Conservation (phyloP, 2,113 vertebrate genomes). For the Todiramphus saurophagus region DNA sequence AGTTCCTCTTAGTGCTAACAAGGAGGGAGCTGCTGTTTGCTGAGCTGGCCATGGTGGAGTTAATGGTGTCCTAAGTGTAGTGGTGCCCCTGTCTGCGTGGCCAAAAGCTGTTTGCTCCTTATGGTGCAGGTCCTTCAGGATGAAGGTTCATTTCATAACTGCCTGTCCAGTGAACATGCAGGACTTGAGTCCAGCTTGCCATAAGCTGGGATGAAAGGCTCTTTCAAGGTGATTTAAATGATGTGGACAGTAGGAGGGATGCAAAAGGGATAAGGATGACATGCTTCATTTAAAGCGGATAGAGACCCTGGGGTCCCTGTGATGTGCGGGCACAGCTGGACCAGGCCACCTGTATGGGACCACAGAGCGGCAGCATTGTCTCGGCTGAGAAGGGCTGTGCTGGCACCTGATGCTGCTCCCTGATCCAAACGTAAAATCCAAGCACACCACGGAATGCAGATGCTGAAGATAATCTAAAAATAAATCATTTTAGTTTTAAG, state of each 20-base stretch:
- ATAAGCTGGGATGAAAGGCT: fast-evolving
- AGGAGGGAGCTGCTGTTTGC: neutral
- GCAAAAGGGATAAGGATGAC: fast-evolving
- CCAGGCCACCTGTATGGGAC: fast-evolving
- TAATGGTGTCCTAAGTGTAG: fast-evolving
- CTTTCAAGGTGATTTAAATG: fast-evolving
- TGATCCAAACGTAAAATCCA: fast-evolving
- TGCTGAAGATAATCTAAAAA: fast-evolving
- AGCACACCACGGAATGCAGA: fast-evolving
- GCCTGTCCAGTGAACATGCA: fast-evolving
- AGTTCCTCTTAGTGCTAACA: fast-evolving
- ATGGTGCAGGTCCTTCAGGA: fast-evolving
- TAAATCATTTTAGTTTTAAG: fast-evolving
- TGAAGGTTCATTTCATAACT: fast-evolving
- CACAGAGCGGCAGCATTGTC: neutral
- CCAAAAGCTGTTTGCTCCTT: fast-evolving
- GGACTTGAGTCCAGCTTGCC: neutral
- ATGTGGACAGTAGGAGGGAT: fast-evolving
- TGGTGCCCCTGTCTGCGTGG: fast-evolving
- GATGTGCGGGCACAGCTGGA: fast-evolving
- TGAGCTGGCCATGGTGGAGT: neutral
- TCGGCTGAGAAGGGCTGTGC: fast-evolving
- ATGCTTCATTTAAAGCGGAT: fast-evolving
- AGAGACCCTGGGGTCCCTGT: fast-evolving
- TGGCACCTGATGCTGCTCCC: neutral